Conservation (phyloP, 1,140 invertebrate species). For the Diuraphis noxia region DNA sequence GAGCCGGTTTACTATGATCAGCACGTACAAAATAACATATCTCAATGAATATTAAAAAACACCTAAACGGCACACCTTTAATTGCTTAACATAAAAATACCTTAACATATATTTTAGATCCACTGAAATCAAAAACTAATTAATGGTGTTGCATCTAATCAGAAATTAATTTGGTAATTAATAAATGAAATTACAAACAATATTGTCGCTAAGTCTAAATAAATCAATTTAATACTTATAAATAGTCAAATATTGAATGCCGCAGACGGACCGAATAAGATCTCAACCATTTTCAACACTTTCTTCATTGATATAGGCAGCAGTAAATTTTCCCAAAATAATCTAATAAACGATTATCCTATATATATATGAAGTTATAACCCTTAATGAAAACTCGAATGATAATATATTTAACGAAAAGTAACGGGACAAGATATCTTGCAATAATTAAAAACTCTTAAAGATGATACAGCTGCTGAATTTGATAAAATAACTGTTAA, state of each 20-base stretch:
- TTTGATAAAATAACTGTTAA: background rate
- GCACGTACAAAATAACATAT: no score
- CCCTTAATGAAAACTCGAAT: background rate
- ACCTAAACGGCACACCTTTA: no score
- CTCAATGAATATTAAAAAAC: no score
- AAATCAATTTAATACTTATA: no score
- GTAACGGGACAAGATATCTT: background rate
- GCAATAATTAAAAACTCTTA: background rate
- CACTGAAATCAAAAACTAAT: no score
- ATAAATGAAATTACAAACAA: no score
- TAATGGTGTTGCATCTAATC: no score
- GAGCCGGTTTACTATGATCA: background rate
- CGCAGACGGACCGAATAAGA: background rate
- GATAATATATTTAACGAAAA: no score
- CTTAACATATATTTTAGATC: no score
- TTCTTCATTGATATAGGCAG: background rate
- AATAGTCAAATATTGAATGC: background rate
- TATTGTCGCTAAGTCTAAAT: no score
- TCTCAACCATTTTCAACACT: background rate
- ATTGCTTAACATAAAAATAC: no score
- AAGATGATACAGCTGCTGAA: background rate
- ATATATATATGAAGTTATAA: background rate
- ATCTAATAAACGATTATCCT: background rate
- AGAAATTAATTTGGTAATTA: no score
- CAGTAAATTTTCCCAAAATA: background rate